These are phyloP conservation scores for Sphaeramia orbicularis DNA, from an alignment of 2,797 vertebrate species.

Conservation along the genomic window DNA sequence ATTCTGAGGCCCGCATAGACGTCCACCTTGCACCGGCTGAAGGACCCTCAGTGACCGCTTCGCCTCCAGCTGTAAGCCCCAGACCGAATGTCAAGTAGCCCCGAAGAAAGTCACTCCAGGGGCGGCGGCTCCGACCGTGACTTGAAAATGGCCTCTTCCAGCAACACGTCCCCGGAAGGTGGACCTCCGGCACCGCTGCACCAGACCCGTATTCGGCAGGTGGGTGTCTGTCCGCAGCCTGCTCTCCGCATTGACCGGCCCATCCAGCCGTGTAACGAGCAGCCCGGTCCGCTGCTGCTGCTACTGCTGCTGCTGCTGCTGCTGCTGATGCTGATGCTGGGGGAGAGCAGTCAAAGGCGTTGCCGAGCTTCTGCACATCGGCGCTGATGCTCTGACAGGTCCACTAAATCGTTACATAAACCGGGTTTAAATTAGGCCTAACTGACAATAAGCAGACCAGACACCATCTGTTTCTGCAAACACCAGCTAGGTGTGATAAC, in stretches of 20 bases:
- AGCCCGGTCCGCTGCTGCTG: constrained; percentile 41
- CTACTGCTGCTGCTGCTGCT: constrained; percentile 50
- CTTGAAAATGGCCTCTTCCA: constrained; percentile 90
- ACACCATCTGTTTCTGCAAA: constrained; percentile 25
- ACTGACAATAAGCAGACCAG: not conserved
- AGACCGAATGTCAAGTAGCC: constrained; percentile 80
- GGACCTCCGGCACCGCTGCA: constrained; percentile 83
- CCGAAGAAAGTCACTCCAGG: constrained; percentile 79
- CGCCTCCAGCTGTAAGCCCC: constrained; percentile 40
- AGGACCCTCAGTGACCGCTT: constrained; percentile 46
- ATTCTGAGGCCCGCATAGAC: constrained; percentile 66
- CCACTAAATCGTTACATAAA: constrained; percentile 6
- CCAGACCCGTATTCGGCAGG: constrained; percentile 92
- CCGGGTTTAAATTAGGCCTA: constrained; percentile 15
- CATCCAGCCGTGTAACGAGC: constrained; percentile 48
- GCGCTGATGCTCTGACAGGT: constrained; percentile 5
- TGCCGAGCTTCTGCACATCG: constrained; percentile 64
- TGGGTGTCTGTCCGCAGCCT: constrained; percentile 80
- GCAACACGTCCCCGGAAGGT: constrained; percentile 86
- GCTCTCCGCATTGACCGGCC: constrained; percentile 35
- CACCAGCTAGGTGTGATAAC: not conserved
- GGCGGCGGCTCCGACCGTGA: constrained; percentile 80
- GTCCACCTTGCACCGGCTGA: constrained; percentile 58
- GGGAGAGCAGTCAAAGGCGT: constrained; percentile 74
- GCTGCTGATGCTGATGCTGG: constrained; percentile 46